Percentiles rank a stretch among this genome's conserved stretches.
These are phyloP conservation scores for Ptilorrhoa leucosticta DNA, from an alignment of 2,113 vertebrate genomes.

Conservation along the genomic window DNA sequence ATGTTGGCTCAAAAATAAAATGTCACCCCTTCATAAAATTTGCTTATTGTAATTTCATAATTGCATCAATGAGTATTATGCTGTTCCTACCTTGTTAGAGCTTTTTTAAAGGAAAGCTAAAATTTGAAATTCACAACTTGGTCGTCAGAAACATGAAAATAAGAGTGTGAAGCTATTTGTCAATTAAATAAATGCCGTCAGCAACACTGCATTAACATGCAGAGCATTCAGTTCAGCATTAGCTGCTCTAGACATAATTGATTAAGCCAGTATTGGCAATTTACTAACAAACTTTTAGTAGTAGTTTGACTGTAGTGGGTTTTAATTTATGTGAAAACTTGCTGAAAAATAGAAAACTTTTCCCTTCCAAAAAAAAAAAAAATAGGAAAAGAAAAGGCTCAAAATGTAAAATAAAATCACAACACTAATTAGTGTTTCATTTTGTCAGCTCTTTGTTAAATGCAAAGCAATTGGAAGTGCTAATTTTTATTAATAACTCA, in stretches of 20 bases:
- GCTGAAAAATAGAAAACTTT: neutral
- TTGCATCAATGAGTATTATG: neutral
- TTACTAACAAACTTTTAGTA: neutral
- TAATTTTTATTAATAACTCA: neutral
- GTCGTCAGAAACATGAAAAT: neutral
- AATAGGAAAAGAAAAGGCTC: neutral
- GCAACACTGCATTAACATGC: neutral
- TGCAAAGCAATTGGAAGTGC: neutral
- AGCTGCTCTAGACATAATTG: neutral
- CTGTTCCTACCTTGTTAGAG: neutral
- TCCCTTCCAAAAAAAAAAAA: too few species aligned
- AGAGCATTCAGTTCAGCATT: neutral
- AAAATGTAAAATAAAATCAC: neutral
- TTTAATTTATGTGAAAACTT: neutral
- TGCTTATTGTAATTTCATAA: neutral
- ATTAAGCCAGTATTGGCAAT: neutral
- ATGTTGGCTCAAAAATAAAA: neutral
- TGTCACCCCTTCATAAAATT: neutral
- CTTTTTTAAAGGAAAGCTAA: neutral
- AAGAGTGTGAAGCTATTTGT: neutral
- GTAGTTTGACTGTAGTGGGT: fast-evolving
- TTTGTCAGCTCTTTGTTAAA: neutral
- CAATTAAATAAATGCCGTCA: neutral
- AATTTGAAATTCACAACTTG: neutral
- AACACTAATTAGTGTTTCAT: neutral